Percentiles rank a stretch among this genome's conserved stretches.
Conservation (phyloP, 2,888 invertebrate species). For the Amblyjoppa fuscipennis region DNA sequence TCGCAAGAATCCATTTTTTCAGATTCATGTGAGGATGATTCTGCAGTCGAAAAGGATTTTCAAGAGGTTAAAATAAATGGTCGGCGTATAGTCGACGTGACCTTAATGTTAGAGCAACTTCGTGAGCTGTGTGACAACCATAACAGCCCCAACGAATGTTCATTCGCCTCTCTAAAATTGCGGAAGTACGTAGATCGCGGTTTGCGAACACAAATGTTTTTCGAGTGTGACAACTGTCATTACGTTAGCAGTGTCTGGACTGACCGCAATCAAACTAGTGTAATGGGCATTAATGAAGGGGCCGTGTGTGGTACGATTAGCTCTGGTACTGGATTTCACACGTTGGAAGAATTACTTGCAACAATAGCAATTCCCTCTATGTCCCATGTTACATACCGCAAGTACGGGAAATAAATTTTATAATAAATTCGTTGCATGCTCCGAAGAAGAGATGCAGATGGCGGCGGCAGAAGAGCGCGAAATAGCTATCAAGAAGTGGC, state of each 20-base stretch:
- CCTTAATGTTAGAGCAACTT: conserved; percentile 7
- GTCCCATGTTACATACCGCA: conserved; percentile 25
- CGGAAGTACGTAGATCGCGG: too few species aligned
- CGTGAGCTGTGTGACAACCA: conserved; percentile 13
- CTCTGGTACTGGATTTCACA: background rate
- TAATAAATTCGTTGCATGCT: background rate
- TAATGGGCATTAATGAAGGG: too few species aligned
- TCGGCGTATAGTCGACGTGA: conserved; percentile 39
- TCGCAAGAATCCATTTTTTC: background rate
- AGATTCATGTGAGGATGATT: background rate
- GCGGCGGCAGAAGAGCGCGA: conserved; percentile 20
- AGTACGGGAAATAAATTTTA: conserved; percentile 20
- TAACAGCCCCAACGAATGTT: too few species aligned
- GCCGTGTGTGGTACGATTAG: too few species aligned
- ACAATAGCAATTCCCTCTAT: conserved; percentile 40
- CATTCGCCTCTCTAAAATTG: too few species aligned
- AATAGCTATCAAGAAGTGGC: conserved; percentile 29
- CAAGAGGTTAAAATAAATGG: conserved; percentile 13
- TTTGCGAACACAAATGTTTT: too few species aligned
- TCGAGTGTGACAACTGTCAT: too few species aligned
- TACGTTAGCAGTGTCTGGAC: too few species aligned
- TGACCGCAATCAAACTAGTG: too few species aligned
- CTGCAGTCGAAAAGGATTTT: background rate
- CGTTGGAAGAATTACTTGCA: conserved; percentile 8
- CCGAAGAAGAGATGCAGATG: conserved; percentile 25